Conservation (phyloP, 2,113 vertebrate species). For the Urocitellus parryii region DNA sequence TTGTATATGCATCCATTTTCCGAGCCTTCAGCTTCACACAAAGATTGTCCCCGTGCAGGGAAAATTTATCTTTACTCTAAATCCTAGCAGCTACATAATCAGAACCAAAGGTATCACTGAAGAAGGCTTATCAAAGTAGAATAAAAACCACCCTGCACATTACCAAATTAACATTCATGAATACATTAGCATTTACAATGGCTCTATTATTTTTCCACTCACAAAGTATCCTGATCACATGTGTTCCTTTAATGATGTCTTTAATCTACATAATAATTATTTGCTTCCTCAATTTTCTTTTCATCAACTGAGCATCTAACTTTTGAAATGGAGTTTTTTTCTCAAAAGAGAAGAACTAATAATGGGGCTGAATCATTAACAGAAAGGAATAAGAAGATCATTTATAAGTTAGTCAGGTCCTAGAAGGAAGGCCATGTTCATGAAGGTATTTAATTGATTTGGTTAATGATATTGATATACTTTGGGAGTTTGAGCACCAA, state of each 20-base stretch:
- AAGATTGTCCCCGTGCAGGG: not conserved
- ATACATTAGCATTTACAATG: not conserved
- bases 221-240: constrained; percentile 8
- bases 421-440: not conserved
- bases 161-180: not conserved
- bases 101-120: not conserved
- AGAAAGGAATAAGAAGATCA: not conserved
- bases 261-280: constrained; percentile 32
- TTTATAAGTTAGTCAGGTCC: not conserved
- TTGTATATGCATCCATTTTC: not conserved
- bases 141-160: not conserved
- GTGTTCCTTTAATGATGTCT: not conserved
- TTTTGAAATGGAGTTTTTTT: constrained; percentile 41
- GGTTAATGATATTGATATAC: constrained; percentile 25
- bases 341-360: not conserved
- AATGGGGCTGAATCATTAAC: not conserved
- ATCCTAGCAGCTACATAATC: not conserved
- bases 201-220: not conserved
- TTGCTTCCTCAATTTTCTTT: not conserved
- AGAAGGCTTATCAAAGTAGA: not conserved
- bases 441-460: constrained; percentile 8
- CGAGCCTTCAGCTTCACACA: not conserved
- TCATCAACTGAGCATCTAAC: constrained; percentile 2
- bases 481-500: not conserved
- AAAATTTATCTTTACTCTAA: not conserved